Evolutionary conservation across 1,140 invertebrate species (phyloP), one percentile per base, ranked within the genome.

Genomic region (Drosophila chauvacae): DNA sequence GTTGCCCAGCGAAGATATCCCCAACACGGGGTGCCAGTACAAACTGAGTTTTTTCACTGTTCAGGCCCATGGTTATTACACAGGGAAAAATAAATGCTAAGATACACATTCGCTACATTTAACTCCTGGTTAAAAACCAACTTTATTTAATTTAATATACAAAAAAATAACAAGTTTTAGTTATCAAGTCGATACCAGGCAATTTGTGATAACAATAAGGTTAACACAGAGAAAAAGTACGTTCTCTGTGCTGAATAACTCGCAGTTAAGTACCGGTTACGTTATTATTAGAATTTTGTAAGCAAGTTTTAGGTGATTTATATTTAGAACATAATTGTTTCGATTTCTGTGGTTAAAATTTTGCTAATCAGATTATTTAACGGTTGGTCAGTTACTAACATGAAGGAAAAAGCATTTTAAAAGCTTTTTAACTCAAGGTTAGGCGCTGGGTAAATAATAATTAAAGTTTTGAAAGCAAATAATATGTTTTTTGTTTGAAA

Each of bases 1-100:
- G 68, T 71, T 55, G 68, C 33, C 41, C 33, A 23, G 48, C 16
- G 14, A 65, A 45, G 39, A 68, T 45, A 53, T 68, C 60, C 45
- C 35, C 37, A 51, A 33, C 41, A 47, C 39, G 11, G 23, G 62
- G 62, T 30, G 35, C 18, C 35, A 39, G n/a, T 20, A 13, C 28
- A 13, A 61, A n/a, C 14, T 16, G 14, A 26, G 20, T 56, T 56
- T 56, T 56, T 56, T n/a, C 20, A 37, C 2, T 37, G 0, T 23
- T 16, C 14, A 37, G 7, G 14, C 4, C 9, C 33, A 23, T 39
- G 53, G 20, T 26, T 39, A 26, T 7, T 23, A 16, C 53, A 56
- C 35, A 11, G 35, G 3, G 20, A 13, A 56, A 26, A 39, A n/a
- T 5, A 23, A 11, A 4, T 11, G 4, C 2, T 55, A 1, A 13